Evolutionary conservation across 2,888 invertebrate species (phyloP).

Genomic region (Netelia inedita): DNA sequence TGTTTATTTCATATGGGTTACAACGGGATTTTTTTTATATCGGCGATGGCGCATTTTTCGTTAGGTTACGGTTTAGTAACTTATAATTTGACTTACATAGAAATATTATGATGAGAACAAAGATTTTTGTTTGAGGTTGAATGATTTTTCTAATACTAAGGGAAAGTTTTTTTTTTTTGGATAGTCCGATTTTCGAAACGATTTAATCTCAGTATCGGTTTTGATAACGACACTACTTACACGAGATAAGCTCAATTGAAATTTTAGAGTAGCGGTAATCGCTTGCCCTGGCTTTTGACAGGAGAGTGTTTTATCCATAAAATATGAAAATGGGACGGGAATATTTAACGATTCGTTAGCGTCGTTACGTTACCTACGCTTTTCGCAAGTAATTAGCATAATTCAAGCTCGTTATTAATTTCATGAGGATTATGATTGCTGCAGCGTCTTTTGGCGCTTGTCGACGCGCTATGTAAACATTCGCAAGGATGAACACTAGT

Average conservation of each 20-base stretch:
- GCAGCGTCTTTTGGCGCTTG: constrained; percentile 24
- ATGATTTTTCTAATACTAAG: no score
- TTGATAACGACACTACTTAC: neutral
- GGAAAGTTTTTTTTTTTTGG: neutral
- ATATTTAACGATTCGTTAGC: constrained; percentile 16
- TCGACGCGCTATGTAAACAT: constrained; percentile 50
- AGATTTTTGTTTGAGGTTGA: no score
- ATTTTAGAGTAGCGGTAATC: neutral
- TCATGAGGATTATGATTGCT: constrained; percentile 28
- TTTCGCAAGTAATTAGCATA: constrained; percentile 34
- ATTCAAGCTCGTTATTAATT: constrained; percentile 34
- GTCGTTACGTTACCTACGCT: constrained; percentile 4
- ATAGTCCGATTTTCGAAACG: neutral
- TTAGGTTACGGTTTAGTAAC: neutral
- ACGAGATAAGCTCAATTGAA: neutral
- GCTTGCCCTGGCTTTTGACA: neutral
- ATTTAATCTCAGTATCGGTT: no score
- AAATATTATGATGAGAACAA: neutral
- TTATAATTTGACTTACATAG: neutral
- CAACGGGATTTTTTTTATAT: neutral
- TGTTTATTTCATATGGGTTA: no score
- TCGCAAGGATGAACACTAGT: constrained; percentile 23
- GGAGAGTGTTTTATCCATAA: neutral
- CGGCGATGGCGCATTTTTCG: neutral
- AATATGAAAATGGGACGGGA: neutral